Percentiles rank a stretch among this genome's conserved stretches.
phyloP scores from a whole-genome alignment of 2,113 vertebrate genomes.

The Poecile atricapillus region DNA sequence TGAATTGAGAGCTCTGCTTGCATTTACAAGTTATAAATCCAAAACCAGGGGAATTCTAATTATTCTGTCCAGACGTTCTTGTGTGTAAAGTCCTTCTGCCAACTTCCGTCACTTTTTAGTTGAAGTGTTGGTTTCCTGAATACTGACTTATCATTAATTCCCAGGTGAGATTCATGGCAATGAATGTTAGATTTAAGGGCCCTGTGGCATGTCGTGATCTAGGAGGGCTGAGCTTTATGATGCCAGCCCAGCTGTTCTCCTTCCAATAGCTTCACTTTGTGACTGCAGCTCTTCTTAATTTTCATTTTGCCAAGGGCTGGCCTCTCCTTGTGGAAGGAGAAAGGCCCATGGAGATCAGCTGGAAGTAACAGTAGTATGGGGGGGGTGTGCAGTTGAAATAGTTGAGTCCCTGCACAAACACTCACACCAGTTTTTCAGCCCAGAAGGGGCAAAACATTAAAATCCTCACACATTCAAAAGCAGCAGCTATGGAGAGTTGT shows the following conservation, averaged over 20 bases:
- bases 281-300: background rate
- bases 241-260: background rate
- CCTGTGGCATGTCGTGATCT: rapidly evolving
- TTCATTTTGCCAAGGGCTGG: background rate
- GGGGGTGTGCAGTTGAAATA: background rate
- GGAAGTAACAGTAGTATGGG: background rate
- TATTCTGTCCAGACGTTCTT: background rate
- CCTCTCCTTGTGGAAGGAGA: background rate
- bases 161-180: background rate
- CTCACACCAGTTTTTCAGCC: background rate
- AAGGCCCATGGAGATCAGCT: background rate
- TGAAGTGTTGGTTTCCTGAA: background rate
- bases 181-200: background rate
- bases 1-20: background rate
- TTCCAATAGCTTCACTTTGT: background rate
- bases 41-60: background rate
- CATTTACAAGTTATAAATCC: background rate
- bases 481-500: background rate
- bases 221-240: background rate
- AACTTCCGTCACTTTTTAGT: background rate
- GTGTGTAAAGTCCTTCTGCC: background rate
- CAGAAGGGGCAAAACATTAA: background rate
- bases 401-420: background rate
- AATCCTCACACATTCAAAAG: background rate
- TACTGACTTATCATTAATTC: background rate